Percentiles rank a stretch among this genome's conserved stretches.
These are phyloP conservation scores for Proteles cristata DNA, from an alignment of 2,113 vertebrate species.

Conservation along the genomic window DNA sequence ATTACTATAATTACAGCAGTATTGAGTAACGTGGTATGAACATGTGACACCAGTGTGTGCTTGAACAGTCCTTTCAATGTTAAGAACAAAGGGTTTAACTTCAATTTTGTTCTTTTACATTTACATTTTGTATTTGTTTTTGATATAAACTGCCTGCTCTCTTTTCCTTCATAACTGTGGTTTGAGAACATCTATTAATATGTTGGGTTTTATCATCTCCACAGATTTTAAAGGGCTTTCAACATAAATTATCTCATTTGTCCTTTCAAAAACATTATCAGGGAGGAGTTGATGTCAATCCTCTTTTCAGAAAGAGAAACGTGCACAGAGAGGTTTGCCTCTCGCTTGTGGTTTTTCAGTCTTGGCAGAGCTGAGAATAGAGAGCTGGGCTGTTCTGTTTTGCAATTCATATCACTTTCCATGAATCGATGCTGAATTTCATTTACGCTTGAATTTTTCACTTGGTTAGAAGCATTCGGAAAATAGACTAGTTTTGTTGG, in stretches of 20 bases:
- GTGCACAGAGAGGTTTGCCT: neutral
- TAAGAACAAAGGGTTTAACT: constrained; percentile 53
- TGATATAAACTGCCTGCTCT: neutral
- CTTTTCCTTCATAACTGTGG: constrained; percentile 23
- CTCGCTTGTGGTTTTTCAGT: constrained; percentile 21
- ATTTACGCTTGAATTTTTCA: constrained; percentile 67
- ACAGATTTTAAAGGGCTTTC: constrained; percentile 40
- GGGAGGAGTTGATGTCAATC: constrained; percentile 31
- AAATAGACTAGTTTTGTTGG: constrained; percentile 52
- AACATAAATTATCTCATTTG: constrained; percentile 42
- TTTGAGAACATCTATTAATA: neutral
- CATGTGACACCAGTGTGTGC: constrained; percentile 39
- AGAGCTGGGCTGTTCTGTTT: constrained; percentile 31
- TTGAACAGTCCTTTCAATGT: constrained; percentile 36
- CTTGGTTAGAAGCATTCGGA: constrained; percentile 58
- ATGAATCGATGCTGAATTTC: constrained; percentile 64
- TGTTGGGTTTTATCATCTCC: constrained; percentile 38
- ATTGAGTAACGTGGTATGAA: constrained; percentile 26
- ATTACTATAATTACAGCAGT: constrained; percentile 66
- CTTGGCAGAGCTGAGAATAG: constrained; percentile 27
- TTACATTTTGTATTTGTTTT: constrained; percentile 17
- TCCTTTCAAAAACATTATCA: constrained; percentile 14
- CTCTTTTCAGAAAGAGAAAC: constrained; percentile 48
- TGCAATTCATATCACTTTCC: constrained; percentile 66
- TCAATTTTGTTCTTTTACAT: neutral